Evolutionary conservation across 2,113 vertebrate species (phyloP), one percentile per base, ranked within the genome.

Genomic region (Apus apus): DNA sequence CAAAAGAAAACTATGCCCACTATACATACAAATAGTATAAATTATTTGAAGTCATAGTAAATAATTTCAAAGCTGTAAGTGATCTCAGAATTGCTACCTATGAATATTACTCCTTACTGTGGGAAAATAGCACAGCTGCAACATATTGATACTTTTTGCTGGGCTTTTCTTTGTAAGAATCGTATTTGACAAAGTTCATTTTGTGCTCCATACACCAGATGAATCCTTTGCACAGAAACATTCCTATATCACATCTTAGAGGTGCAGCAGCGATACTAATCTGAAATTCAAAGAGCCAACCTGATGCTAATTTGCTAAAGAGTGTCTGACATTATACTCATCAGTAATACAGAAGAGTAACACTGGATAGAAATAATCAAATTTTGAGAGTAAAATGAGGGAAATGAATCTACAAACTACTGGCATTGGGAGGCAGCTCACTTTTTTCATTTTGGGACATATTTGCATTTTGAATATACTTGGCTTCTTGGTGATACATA

Each of bases 381-480:
- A 90, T 93, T 90, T 87, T 81, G 84, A 92, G 87, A 91, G 43
- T 70, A 29, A 87, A 94, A 89, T 10, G 20, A 85, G n/a, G 61
- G 90, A 90, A 96, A 93, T 91, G 54, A 89, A 86, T 94, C 86
- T 95, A 68, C 54, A 79, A 87, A 68, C 65, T 68, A 78, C 61
- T 46, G 50, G 46, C 81, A 83, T 18, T 4, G 8, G 48, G 53
- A 95, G 90, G 88, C 88, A 95, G 90, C 76, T 94, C 61, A 45
- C 71, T 94, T 93, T 93, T 60, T 76, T 79, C 61, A 87, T 95
- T 95, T 78, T 65, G 53, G 54, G 82, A 54, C 43, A 61, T 46
- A 66, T 86, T 92, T 71, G 76, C 87, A 94, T 92, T 95, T 94
- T 66, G 82, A 96, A 87, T 87, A 95, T 79, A 87, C 53, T 87